Evolutionary conservation across 2,797 vertebrate genomes (phyloP).

Genomic region (Nannoperca australis): DNA sequence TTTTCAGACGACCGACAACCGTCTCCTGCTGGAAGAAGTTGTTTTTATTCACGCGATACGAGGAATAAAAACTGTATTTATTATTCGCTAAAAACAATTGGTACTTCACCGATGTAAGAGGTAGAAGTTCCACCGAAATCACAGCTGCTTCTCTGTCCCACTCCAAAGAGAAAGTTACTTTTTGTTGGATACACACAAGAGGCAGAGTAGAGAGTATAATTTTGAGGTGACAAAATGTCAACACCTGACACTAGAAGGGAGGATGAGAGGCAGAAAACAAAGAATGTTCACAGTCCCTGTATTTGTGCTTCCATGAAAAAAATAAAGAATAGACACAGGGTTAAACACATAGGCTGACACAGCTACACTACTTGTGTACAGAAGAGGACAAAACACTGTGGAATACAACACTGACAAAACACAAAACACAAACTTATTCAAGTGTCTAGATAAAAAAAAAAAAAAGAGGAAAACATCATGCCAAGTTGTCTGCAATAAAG

Average conservation of each 20-base stretch:
- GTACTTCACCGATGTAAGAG: constrained; percentile 13
- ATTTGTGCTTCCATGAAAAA: constrained; percentile 44
- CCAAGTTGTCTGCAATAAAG: constrained; percentile 17
- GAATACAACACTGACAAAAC: constrained; percentile 1
- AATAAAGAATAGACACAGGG: not conserved
- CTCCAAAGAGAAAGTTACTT: constrained; percentile 8
- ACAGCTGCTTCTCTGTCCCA: constrained; percentile 32
- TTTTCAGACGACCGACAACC: constrained; percentile 32
- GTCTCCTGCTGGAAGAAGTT: constrained; percentile 40
- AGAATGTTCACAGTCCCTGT: constrained; percentile 6
- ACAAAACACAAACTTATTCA: constrained; percentile 14
- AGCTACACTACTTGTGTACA: not conserved
- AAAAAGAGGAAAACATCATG: constrained; percentile 16
- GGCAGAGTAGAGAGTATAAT: not conserved
- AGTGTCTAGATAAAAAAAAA: constrained; percentile 1
- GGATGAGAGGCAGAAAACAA: not conserved
- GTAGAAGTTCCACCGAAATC: constrained; percentile 9
- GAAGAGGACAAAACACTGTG: constrained; percentile 1
- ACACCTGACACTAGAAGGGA: constrained; percentile 40
- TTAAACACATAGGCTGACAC: constrained; percentile 1
- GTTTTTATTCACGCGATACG: constrained; percentile 26
- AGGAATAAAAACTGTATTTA: constrained; percentile 56
- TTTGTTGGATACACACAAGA: not conserved
- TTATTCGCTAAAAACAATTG: constrained; percentile 25
- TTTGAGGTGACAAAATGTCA: constrained; percentile 33